These are phyloP conservation scores for Leptoclinus maculatus DNA, from an alignment of 2,797 vertebrate species.

Conservation along the genomic window DNA sequence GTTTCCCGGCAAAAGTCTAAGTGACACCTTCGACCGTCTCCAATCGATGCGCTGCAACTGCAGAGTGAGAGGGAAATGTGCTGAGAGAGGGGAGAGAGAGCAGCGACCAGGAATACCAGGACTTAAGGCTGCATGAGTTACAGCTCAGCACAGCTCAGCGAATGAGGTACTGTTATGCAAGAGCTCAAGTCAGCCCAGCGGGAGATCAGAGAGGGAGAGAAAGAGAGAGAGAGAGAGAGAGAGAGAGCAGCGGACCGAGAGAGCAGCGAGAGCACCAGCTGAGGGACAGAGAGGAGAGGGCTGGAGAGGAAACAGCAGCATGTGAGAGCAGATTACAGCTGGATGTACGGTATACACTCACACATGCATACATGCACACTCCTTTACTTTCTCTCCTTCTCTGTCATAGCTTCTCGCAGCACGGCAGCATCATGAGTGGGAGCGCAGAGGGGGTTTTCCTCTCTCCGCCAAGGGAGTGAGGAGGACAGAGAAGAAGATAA, in stretches of 20 bases:
- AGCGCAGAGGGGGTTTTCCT: constrained; percentile 26
- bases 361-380: constrained; percentile 5
- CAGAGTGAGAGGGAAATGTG: constrained; percentile 1
- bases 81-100: constrained; percentile 37
- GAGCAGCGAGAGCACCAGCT: constrained; percentile 42
- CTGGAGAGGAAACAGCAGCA: constrained; percentile 39
- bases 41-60: not conserved
- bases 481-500: constrained; percentile 13
- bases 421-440: constrained; percentile 49
- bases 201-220: constrained; percentile 68
- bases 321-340: constrained; percentile 69
- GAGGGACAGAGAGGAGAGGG: constrained; percentile 49
- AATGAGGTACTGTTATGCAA: constrained; percentile 81
- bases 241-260: constrained; percentile 18
- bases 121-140: constrained; percentile 79
- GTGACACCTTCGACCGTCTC: not conserved
- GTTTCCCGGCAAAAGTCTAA: not conserved
- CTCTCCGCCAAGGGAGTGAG: constrained; percentile 42
- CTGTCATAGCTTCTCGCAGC: constrained; percentile 37
- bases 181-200: constrained; percentile 77
- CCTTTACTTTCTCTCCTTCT: constrained; percentile 32
- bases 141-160: constrained; percentile 75
- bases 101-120: constrained; percentile 70
- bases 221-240: not conserved
- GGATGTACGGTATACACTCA: constrained; percentile 40